Evolutionary conservation across 37 sponge, comb jelly and placozoan genomes (phyloP).

Genomic region (Chondrosia reniformis): DNA sequence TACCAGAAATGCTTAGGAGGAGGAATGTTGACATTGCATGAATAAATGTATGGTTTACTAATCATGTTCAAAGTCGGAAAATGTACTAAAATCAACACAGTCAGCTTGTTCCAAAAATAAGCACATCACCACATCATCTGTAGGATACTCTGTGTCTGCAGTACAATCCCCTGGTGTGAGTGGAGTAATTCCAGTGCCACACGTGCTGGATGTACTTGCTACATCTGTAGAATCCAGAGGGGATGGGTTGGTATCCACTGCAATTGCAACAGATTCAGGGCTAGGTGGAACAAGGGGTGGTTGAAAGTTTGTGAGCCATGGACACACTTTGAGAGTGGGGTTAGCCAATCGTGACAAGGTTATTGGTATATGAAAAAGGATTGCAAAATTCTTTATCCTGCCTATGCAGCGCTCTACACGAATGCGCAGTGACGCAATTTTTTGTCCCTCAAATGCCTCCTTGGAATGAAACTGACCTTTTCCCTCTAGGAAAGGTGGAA

Average conservation of each 20-base stretch:
- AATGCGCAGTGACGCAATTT: not conserved
- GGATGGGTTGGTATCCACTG: not conserved
- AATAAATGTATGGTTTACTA: not conserved
- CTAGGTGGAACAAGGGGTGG: constrained; percentile 12
- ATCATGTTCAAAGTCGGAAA: not conserved
- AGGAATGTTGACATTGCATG: not conserved
- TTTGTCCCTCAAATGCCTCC: not conserved
- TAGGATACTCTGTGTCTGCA: not conserved
- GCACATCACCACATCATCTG: not conserved
- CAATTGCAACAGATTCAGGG: not conserved
- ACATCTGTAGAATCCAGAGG: not conserved
- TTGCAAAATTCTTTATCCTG: constrained; percentile 29
- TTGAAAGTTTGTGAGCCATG: not conserved
- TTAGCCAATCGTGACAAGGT: not conserved
- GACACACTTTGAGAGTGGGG: not conserved
- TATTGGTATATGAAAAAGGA: not conserved
- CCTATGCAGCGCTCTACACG: not conserved
- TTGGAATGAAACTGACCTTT: not conserved
- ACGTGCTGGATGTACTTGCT: not conserved
- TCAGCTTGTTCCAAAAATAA: not conserved
- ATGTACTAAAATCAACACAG: not conserved
- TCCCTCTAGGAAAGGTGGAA: constrained; percentile 2
- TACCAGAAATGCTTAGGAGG: constrained; percentile 5
- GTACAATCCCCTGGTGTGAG: not conserved
- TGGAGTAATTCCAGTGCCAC: not conserved